A percentile compares a stretch with the other conserved stretches of the same genome.
phyloP scores from a whole-genome alignment of 2,888 invertebrate genomes.

The Erynnis tages region DNA sequence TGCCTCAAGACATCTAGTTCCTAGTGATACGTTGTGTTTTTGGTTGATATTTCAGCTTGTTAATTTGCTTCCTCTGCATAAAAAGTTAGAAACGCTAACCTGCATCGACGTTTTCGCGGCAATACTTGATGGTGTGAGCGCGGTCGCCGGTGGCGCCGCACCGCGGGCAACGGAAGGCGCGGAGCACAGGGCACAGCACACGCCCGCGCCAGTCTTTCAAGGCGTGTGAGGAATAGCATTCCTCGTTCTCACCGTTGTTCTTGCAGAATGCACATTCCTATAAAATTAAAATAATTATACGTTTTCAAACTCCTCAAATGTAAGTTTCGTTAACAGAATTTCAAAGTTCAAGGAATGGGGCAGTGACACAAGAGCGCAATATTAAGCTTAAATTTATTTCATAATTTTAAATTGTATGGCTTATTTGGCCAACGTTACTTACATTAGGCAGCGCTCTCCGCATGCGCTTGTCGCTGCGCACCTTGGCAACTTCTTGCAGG shows the following conservation, averaged over 20 bases:
- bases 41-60: no score
- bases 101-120: slow-evolving; percentile 68
- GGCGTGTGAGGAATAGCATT: slow-evolving; percentile 84
- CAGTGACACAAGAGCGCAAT: no score
- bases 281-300: background rate
- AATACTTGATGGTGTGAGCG: slow-evolving; percentile 90
- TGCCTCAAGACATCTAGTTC: no score
- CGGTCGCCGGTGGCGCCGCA: slow-evolving; percentile 86
- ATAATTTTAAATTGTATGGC: no score
- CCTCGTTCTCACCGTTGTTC: slow-evolving; percentile 85
- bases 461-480: slow-evolving; percentile 62
- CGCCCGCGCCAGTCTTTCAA: slow-evolving; percentile 84
- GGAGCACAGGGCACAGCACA: slow-evolving; percentile 86
- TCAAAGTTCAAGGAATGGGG: no score
- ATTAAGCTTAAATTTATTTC: no score
- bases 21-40: no score
- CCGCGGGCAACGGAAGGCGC: slow-evolving; percentile 84
- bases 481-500: slow-evolving; percentile 64
- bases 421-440: slow-evolving; percentile 37
- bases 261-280: slow-evolving; percentile 74
- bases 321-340: no score
- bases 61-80: no score
- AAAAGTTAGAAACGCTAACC: slow-evolving; percentile 28
- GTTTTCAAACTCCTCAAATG: no score
- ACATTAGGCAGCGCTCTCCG: slow-evolving; percentile 65